phyloP scores from a whole-genome alignment of 2,888 invertebrate species.

The Hyppa rectilinea region DNA sequence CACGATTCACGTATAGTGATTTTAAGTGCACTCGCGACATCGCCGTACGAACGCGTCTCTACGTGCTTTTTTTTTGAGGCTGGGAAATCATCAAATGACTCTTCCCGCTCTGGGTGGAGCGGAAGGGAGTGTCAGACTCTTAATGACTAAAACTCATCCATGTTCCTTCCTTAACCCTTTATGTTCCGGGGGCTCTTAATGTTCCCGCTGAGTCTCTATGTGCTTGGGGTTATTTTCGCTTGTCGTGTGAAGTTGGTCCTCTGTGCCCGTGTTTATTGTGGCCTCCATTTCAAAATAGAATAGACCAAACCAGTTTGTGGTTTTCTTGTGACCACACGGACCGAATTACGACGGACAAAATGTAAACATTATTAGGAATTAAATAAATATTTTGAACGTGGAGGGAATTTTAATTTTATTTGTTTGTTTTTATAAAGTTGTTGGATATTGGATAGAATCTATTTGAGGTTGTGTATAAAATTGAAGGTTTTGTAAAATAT shows the following conservation, averaged over 20 bases:
- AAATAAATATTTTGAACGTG: conserved; percentile 28
- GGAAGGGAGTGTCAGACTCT: too few species aligned
- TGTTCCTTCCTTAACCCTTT: too few species aligned
- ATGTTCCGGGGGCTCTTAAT: too few species aligned
- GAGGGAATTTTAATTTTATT: conserved; percentile 27
- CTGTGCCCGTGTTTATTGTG: not conserved
- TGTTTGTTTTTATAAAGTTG: not conserved
- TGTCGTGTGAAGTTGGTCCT: not conserved
- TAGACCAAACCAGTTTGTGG: conserved; percentile 54
- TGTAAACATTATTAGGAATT: conserved; percentile 50
- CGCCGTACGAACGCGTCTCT: not conserved
- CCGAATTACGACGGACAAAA: conserved; percentile 23
- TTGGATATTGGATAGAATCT: not conserved
- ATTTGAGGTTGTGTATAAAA: not conserved
- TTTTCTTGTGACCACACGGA: conserved; percentile 47
- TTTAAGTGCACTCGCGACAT: not conserved
- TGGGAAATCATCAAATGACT: too few species aligned
- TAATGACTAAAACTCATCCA: too few species aligned
- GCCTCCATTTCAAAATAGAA: conserved; percentile 52
- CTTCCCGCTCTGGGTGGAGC: too few species aligned
- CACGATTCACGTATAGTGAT: not conserved
- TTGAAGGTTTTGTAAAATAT: not conserved
- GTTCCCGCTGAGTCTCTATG: too few species aligned
- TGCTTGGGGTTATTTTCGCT: not conserved
- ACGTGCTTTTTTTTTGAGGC: too few species aligned